phyloP scores from a whole-genome alignment of 2,113 vertebrate genomes.

The Macrotis lagotis region DNA sequence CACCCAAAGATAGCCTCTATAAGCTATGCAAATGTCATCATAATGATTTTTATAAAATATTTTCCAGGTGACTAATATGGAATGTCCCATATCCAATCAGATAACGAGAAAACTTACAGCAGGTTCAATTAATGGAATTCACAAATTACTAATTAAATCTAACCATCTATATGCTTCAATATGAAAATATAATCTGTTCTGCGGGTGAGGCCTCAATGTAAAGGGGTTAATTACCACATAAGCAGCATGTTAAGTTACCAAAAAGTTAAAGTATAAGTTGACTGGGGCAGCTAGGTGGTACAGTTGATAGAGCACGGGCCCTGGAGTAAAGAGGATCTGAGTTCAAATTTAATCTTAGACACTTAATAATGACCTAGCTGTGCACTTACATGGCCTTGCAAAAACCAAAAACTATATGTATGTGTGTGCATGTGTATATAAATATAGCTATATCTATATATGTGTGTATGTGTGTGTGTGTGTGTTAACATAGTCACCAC shows the following conservation, averaged over 20 bases:
- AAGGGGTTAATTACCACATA: not conserved
- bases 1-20: not conserved
- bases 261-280: not conserved
- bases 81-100: not conserved
- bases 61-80: slow-evolving; percentile 18
- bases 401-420: too few species aligned
- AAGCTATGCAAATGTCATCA: not conserved
- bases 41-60: slow-evolving; percentile 3
- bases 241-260: not conserved
- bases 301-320: too few species aligned
- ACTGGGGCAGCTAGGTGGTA: too few species aligned
- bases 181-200: not conserved
- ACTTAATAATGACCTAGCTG: too few species aligned
- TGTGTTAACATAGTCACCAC: not conserved
- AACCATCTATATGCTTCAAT: not conserved
- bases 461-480: too few species aligned
- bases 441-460: too few species aligned
- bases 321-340: too few species aligned
- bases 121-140: not conserved
- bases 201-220: not conserved
- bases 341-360: too few species aligned
- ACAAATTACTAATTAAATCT: slow-evolving; percentile 15
- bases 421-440: too few species aligned
- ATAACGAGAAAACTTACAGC: not conserved
- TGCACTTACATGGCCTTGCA: too few species aligned